Base-by-base conservation (phyloP, 1,140 invertebrate genomes). In the Listronotus bonariensis region DNA sequence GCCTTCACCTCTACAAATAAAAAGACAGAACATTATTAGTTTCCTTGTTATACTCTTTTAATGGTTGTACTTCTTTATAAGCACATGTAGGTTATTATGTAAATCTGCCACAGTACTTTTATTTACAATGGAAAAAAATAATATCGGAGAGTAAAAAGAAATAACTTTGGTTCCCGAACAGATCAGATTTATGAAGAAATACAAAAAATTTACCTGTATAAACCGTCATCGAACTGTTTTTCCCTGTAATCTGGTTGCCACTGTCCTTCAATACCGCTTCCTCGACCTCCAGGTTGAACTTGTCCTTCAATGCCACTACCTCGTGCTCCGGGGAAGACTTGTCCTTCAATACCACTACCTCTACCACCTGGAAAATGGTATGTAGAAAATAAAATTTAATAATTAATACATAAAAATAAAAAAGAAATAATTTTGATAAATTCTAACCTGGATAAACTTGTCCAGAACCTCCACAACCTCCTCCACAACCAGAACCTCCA, bases 181-280 rank as follows among this genome's bases (percentile, higher is more conserved):
- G 5, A 26, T 26, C 20, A 26, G 5, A 26, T 26, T 26, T 26
- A 26, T 26, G 20, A 26, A 26, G 2, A 3, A 26, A 26, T 18
- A 5, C n/a, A n/a, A n/a, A n/a, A n/a, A n/a, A n/a, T n/a, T 17
- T 14, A 60, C 58, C 36, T 58, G 49, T 65, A 65, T 12, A 59
- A 34, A 6, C 64, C 64, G 15, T 66, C 64, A 51, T 66, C 17
- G 20, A 60, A 66, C 32, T 60, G 56, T 40, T 66, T 59, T 42
- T 66, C 64, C 4, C 57, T 49, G 14, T 66, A 54, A 42, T 66
- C 64, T 8, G 64, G 64, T 20, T 60, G 56, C 56, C 57, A 66
- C 31, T 66, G 64, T 15, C 64, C 64, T 40, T 60, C 64, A 20
- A 15, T 14, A 8, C 64, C 64, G 7, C 36, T 43, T 10, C 64